phyloP scores from a whole-genome alignment of 2,888 invertebrate genomes.

The Artemia sp. region DNA sequence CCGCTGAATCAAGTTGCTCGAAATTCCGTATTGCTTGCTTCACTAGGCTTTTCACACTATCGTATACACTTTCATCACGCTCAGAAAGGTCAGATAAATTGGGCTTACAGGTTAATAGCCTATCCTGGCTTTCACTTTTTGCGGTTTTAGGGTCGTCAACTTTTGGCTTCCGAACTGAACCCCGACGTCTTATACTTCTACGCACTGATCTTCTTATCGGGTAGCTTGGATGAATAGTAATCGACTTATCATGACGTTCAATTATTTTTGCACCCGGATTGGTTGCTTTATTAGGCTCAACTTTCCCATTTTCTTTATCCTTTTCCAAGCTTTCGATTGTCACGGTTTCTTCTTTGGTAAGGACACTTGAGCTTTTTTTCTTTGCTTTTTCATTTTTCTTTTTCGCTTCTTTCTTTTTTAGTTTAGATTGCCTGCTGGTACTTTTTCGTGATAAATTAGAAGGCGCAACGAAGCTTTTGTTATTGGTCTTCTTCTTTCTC shows the following conservation, averaged over 20 bases:
- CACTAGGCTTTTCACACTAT: constrained; percentile 20
- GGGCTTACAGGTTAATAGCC: not conserved
- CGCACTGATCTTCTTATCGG: not conserved
- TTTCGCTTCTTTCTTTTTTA: too few species aligned
- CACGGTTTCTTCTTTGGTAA: too few species aligned
- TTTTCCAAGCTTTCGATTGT: too few species aligned
- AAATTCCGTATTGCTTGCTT: constrained; percentile 22
- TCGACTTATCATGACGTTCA: not conserved
- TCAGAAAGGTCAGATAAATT: constrained; percentile 4
- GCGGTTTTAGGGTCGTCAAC: constrained; percentile 4
- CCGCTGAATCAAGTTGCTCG: constrained; percentile 19
- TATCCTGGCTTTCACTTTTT: constrained; percentile 6
- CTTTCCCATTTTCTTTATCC: too few species aligned
- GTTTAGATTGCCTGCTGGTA: too few species aligned
- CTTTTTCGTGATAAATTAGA: too few species aligned
- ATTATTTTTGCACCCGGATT: too few species aligned
- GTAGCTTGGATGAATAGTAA: not conserved
- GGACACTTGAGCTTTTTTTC: too few species aligned
- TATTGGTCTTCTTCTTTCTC: too few species aligned
- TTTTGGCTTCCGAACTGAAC: not conserved
- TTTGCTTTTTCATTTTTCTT: too few species aligned
- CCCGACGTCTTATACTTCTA: not conserved
- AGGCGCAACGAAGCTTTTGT: too few species aligned
- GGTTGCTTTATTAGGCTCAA: too few species aligned
- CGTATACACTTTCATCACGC: constrained; percentile 20